These are phyloP conservation scores for Cerceris ruficornis DNA, from an alignment of 2,888 invertebrate genomes.

Conservation along the genomic window DNA sequence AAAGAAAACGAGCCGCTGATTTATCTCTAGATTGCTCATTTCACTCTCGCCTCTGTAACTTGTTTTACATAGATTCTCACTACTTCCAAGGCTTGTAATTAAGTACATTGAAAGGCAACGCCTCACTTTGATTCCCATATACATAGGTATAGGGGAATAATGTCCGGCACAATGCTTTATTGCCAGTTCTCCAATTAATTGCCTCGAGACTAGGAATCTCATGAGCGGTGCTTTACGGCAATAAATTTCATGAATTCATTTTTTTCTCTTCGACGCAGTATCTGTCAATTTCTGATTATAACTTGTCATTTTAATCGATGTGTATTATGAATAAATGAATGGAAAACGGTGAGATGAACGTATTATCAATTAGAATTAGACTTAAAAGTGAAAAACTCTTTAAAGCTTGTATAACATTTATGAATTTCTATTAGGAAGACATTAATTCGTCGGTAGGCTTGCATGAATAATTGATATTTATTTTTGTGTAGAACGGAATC, in stretches of 20 bases:
- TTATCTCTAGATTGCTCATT: conserved; percentile 56
- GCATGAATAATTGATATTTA: too few species aligned
- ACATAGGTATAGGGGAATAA: conserved; percentile 28
- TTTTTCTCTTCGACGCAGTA: not conserved
- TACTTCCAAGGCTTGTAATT: conserved; percentile 39
- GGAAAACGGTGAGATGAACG: too few species aligned
- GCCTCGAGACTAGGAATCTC: conserved; percentile 1
- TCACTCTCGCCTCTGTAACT: conserved; percentile 58
- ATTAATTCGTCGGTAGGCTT: too few species aligned
- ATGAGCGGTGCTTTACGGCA: not conserved
- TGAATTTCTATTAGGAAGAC: too few species aligned
- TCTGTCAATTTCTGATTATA: too few species aligned
- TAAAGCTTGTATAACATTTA: too few species aligned
- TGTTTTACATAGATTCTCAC: conserved; percentile 47
- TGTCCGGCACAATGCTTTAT: conserved; percentile 45
- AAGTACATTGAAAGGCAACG: conserved; percentile 56
- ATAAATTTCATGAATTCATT: not conserved
- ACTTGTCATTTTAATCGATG: too few species aligned
- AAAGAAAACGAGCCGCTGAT: conserved; percentile 62
- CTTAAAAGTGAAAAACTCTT: too few species aligned
- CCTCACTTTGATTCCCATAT: conserved; percentile 41
- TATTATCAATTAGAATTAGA: too few species aligned
- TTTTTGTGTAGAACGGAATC: too few species aligned
- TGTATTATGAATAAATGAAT: too few species aligned
- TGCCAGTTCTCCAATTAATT: conserved; percentile 37